Base-by-base conservation (phyloP, 2,888 invertebrate genomes). In the Hoplodrina blanda region DNA sequence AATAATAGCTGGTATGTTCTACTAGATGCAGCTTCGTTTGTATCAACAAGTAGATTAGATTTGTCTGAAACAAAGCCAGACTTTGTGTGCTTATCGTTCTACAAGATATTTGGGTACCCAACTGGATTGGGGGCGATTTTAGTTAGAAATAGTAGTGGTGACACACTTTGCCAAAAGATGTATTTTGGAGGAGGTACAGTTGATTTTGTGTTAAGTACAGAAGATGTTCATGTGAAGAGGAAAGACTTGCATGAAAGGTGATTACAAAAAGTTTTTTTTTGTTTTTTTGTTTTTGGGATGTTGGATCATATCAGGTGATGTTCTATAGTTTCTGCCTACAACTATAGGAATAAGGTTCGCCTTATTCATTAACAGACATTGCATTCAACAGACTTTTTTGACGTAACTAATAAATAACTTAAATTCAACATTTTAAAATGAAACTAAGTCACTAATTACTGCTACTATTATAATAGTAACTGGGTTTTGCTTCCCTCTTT, bases 171-270 rank as follows among this genome's bases (percentile, higher is more conserved):
- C 71, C 92, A 95, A 59, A 97, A 98, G 88, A 94, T 91, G 65
- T 99, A 98, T 91, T 99, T 98, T 95, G 99, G 99, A 25, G 99
- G 99, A 52, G 99, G 99, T 11, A 99, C 99, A 3, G 98, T 99
- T 13, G 97, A 98, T 87, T 97, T 99, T 88, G 97, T 98, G 15
- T 95, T 99, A 83, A 97, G 98, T 71, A 96, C 96, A 53, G 96
- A 97, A 90, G 96, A 97, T 89, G 97, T 97, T 86, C 98, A 98
- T 92, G 96, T 98, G 19, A 97, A 97, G 88, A 97, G 98, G 70
- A 91, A 96, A 68, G 91, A 91, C 54, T 93, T 99, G 55, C 96
- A 97, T 88, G 98, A 98, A 91, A 97, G 97, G 98, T 98, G 94
- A 76, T 49, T 65, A 19, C 13, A 44, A 30, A 20, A 53, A 33